Base-by-base conservation (phyloP, 2,888 invertebrate species). In the Rhorus exstirpatorius region DNA sequence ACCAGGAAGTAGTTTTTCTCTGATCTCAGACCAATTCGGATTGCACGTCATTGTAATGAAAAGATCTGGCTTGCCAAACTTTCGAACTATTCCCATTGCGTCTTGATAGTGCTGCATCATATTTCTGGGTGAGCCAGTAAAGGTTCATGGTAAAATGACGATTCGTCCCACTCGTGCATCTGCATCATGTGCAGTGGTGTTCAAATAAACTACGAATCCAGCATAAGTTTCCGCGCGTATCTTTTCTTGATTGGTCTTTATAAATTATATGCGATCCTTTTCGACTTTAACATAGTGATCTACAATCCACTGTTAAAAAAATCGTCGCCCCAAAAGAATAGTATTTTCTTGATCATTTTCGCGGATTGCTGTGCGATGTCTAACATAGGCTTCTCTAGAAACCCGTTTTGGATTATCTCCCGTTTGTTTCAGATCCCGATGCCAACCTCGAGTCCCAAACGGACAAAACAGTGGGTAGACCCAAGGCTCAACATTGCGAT, bases 211-310 rank as follows among this genome's bases (percentile, higher is more conserved):
- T 38, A 38, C 10, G 6, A 38, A 38, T 38, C 38, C 38, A 8
- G 38, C 3, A 38, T 38, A 38, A 8, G 6, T 38, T 8, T 85
- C 82, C 10, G 79, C 79, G 19, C 83, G 72, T 44, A 83, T 53
- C 76, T 84, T 51, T 63, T 51, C 79, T 78, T 85, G 83, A 77
- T 85, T 76, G 1, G 10, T 3, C 51, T 71, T 75, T 10, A 72
- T 77, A 10, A 49, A 86, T 8, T 80, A 14, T 19, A 85, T 83
- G 51, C 83, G 61, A 60, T 86, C 84, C 75, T 78, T 86, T 49
- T 92, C 90, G 10, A 90, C 88, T 82, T 90, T 91, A 0, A 88
- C 88, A 82, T 90, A 91, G 19, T 46, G 61, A 61, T 86, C 85
- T 1, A 46, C 26, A 46, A 7, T 26, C 63, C 63, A 63, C 7